Evolutionary conservation across 2,888 invertebrate species (phyloP), one percentile per base, ranked within the genome.

Genomic region (Lingula anatina): DNA sequence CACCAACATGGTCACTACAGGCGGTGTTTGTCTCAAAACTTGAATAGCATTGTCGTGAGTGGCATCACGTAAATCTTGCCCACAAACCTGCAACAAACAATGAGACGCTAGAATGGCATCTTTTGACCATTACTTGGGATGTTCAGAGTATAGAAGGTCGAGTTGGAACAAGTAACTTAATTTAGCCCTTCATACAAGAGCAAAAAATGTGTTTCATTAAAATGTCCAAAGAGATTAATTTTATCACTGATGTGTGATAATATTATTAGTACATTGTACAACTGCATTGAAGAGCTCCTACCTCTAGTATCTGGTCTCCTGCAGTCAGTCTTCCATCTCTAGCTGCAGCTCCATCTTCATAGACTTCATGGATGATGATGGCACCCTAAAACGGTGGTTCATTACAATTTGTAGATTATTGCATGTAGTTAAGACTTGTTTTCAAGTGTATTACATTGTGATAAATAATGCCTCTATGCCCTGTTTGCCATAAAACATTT

Each of bases 251-350:
- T n/a, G n/a, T n/a, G n/a, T n/a, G n/a, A n/a, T n/a, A n/a, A n/a
- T n/a, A n/a, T n/a, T n/a, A n/a, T n/a, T n/a, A n/a, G n/a, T n/a
- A n/a, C n/a, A n/a, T n/a, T n/a, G n/a, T n/a, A n/a, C n/a, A n/a
- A n/a, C n/a, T n/a, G n/a, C n/a, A 21, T n/a, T 28, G 42, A 25
- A 42, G 5, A 28, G 35, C 5, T 37, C 49, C 53, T 49, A 80
- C 78, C 68, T 93, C 93, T 40, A 93, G 76, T 65, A 99, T 87
- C 79, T 94, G 93, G 79, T 99, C 99, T 20, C 93, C 96, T 0
- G 90, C 85, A 76, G 86, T 84, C 38, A 99, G 79, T 42, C 97
- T 83, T 0, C 90, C 90, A 74, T 99, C 97, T 68, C 88, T 88
- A 1, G 88, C 90, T 12, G 92, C 87, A 1, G 87, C 89, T 1